These are phyloP conservation scores for Perca schrenkii DNA, from an alignment of 2,113 vertebrate genomes.

Conservation along the genomic window DNA sequence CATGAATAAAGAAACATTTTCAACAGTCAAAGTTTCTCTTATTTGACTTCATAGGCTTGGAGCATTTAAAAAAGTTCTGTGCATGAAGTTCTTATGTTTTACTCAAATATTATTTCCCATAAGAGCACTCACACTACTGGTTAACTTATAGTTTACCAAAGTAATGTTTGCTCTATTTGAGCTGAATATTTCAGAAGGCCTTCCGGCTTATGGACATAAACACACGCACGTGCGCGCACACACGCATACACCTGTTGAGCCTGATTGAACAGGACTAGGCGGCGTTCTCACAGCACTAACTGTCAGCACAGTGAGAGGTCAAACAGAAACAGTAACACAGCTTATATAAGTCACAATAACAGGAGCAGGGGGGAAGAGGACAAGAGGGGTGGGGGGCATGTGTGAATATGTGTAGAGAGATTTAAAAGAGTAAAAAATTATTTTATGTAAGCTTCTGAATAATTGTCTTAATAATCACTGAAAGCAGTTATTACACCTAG, in stretches of 20 bases:
- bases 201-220: conserved; percentile 14
- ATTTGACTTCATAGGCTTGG: conserved; percentile 24
- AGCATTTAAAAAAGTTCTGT: conserved; percentile 17
- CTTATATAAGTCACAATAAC: conserved; percentile 82
- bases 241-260: conserved; percentile 58
- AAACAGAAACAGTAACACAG: conserved; percentile 78
- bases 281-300: conserved; percentile 73
- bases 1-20: conserved; percentile 4
- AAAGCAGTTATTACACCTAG: neutral
- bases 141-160: conserved; percentile 35
- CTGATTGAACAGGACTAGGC: conserved; percentile 73
- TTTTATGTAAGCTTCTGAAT: neutral
- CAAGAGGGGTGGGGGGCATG: neutral
- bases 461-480: neutral
- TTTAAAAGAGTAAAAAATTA: conserved; percentile 5
- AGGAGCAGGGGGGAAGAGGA: conserved; percentile 38
- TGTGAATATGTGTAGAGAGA: neutral
- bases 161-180: conserved; percentile 52
- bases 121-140: conserved; percentile 15
- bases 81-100: conserved; percentile 17
- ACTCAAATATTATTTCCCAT: conserved; percentile 42
- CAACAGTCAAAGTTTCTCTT: neutral
- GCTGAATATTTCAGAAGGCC: conserved; percentile 43
- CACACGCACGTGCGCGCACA: conserved; percentile 1
- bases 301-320: conserved; percentile 81